phyloP scores from a whole-genome alignment of 2,797 vertebrate genomes.

The Sorex maritimensis region DNA sequence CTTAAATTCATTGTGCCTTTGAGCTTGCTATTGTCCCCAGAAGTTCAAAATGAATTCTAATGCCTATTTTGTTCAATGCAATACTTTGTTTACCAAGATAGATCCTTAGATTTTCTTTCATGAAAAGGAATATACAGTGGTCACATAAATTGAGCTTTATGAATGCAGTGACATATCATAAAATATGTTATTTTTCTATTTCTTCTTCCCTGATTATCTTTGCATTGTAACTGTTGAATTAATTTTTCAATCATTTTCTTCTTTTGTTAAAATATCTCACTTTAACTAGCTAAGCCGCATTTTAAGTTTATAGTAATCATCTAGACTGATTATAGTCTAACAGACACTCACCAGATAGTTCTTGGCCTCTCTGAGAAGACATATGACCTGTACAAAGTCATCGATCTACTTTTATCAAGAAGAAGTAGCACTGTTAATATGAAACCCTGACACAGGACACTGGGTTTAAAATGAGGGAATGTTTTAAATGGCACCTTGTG shows the following conservation, averaged over 20 bases:
- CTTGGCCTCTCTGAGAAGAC: constrained; percentile 16
- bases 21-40: background rate
- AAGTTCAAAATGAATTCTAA: constrained; percentile 1
- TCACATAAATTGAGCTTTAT: background rate
- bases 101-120: background rate
- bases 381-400: background rate
- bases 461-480: background rate
- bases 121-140: background rate
- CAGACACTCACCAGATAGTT: background rate
- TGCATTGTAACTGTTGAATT: background rate
- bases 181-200: background rate
- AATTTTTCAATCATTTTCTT: constrained; percentile 34
- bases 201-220: constrained; percentile 1
- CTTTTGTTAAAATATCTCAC: constrained; percentile 19
- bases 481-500: background rate
- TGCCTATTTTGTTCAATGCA: background rate
- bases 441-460: constrained; percentile 41
- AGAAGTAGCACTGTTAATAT: background rate
- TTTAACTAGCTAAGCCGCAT: constrained; percentile 14
- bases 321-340: background rate
- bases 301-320: constrained; percentile 20
- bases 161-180: background rate
- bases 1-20: background rate
- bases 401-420: background rate
- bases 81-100: background rate